phyloP scores from a whole-genome alignment of 2,113 vertebrate genomes.

The mouse (Mus musculus) region GRCm39 chr1:176764001-176764500 shows the following conservation, averaged over 20 bases:
- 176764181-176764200: conserved; percentile 33
- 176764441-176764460: conserved; percentile 9
- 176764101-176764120: background rate
- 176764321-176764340: background rate
- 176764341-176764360: conserved; percentile 45
- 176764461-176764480: background rate
- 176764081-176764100: conserved; percentile 45
- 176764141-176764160: background rate
- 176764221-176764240: conserved; percentile 43
- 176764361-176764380: conserved; percentile 50
- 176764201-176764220: background rate
- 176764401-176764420: conserved; percentile 59
- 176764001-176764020: conserved; percentile 53
- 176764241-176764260: conserved; percentile 26
- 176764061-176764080: conserved; percentile 31
- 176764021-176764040: conserved; percentile 15
- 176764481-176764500: background rate
- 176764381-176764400: conserved; percentile 67
- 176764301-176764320: conserved; percentile 53
- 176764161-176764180: conserved; percentile 49
- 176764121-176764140: conserved; percentile 16
- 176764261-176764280: conserved; percentile 55
- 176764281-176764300: conserved; percentile 43
- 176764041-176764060: conserved; percentile 52
- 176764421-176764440: conserved; percentile 50